Evolutionary conservation across 92 coral and sea anemone genomes (phyloP).

Genomic region (Montipora capitata): DNA sequence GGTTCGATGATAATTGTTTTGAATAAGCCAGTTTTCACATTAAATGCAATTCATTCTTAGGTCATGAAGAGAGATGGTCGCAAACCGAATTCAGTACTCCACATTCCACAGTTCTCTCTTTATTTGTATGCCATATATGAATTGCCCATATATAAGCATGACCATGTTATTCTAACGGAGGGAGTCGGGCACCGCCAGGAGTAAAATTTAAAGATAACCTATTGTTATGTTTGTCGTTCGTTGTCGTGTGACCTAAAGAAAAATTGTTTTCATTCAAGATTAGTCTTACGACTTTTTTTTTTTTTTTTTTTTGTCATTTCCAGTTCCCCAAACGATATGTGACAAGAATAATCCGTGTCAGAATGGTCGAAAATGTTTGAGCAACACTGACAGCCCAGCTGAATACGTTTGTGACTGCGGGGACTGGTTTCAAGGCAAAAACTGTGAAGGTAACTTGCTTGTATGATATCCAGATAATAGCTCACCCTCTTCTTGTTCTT

Average conservation of each 20-base stretch:
- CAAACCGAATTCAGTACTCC: no score
- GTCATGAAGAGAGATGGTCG: no score
- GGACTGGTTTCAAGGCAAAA: slow-evolving; percentile 22
- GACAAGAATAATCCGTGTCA: slow-evolving; percentile 10
- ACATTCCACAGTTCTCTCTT: no score
- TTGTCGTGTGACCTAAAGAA: no score
- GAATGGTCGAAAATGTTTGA: neutral
- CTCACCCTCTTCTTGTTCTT: no score
- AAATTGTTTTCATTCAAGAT: neutral
- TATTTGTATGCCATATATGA: no score
- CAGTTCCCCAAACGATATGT: slow-evolving; percentile 26
- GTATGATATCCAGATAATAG: neutral
- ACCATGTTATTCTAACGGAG: no score
- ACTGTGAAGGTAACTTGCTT: slow-evolving; percentile 11
- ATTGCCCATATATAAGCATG: no score
- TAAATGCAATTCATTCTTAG: no score
- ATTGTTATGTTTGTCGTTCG: no score
- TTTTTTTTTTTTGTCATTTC: neutral
- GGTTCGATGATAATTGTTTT: neutral
- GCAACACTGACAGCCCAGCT: neutral
- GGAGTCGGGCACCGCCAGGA: no score
- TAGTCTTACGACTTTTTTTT: neutral
- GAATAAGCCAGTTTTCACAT: neutral
- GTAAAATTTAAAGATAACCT: no score
- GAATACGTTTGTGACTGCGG: slow-evolving; percentile 24